Percentiles rank a stretch among this genome's conserved stretches.
phyloP scores from a whole-genome alignment of 2,113 vertebrate species.

The Sceloporus undulatus region DNA sequence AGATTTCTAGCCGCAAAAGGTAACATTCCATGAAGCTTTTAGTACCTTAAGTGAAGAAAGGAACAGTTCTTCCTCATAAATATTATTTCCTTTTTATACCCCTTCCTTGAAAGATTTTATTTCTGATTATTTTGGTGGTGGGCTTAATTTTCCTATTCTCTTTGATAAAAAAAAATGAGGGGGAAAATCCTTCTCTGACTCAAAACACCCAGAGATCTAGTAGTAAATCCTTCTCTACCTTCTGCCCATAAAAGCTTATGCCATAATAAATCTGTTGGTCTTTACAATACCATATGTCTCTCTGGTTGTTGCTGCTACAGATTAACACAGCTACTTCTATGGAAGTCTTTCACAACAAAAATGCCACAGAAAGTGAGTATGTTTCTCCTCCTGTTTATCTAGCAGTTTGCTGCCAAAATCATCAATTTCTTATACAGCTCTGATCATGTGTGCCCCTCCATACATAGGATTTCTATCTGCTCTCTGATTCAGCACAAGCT shows the following conservation, averaged over 20 bases:
- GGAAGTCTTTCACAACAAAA: neutral
- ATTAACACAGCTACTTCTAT: neutral
- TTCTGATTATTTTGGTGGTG: neutral
- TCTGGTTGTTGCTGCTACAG: neutral
- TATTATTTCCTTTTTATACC: neutral
- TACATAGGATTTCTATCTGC: neutral
- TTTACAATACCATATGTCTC: neutral
- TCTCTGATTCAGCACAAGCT: neutral
- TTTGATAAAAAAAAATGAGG: neutral
- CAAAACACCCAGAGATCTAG: neutral
- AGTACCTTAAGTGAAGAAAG: neutral
- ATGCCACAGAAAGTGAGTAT: neutral
- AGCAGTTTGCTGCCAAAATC: neutral
- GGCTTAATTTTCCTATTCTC: neutral
- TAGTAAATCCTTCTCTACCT: neutral
- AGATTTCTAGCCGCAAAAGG: neutral
- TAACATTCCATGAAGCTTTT: neutral
- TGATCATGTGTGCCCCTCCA: neutral
- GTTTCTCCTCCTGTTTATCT: neutral
- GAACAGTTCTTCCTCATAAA: neutral
- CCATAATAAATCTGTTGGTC: neutral
- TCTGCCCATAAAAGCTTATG: neutral
- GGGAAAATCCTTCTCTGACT: neutral
- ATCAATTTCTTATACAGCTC: neutral
- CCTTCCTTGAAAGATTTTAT: neutral